Conservation (phyloP, 2,888 invertebrate genomes). For the Rhimphoctona megacephalus region DNA sequence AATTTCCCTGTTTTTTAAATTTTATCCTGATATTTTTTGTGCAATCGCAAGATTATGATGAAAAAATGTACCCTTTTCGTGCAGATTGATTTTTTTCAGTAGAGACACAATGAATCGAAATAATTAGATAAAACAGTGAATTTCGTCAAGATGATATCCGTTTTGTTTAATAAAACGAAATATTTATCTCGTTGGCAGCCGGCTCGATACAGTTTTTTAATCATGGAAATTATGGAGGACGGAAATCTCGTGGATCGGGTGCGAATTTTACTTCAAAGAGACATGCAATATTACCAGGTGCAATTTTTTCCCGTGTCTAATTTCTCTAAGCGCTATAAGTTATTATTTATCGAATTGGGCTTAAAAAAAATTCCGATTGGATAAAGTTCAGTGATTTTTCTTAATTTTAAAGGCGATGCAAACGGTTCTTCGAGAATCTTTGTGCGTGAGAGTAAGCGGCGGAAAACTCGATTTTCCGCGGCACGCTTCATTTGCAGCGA, state of each 20-base stretch:
- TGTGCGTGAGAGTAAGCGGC: slow-evolving; percentile 93
- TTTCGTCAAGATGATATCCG: not conserved
- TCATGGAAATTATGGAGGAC: slow-evolving; percentile 95
- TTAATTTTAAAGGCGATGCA: slow-evolving; percentile 87
- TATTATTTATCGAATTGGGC: not conserved
- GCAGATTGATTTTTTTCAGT: not conserved
- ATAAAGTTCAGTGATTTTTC: not conserved
- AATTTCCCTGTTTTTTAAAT: not conserved
- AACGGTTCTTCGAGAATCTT: slow-evolving; percentile 91
- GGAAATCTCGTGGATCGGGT: slow-evolving; percentile 95
- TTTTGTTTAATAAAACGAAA: not conserved
- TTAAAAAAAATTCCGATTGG: not conserved
- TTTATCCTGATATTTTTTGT: not conserved
- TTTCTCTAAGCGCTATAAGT: not conserved
- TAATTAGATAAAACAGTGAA: not conserved
- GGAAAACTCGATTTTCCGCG: slow-evolving; percentile 93
- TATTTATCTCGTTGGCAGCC: too few species aligned
- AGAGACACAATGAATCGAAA: not conserved
- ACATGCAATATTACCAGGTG: slow-evolving; percentile 94
- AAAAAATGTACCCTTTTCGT: not conserved
- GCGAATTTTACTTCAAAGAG: slow-evolving; percentile 92
- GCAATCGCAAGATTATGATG: not conserved
- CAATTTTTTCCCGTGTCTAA: slow-evolving; percentile 53
- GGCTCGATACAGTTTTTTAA: slow-evolving; percentile 54
- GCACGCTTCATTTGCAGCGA: slow-evolving; percentile 93